Conservation (phyloP, 2,113 vertebrate species). For the Cryptoleucopteryx plumbea region DNA sequence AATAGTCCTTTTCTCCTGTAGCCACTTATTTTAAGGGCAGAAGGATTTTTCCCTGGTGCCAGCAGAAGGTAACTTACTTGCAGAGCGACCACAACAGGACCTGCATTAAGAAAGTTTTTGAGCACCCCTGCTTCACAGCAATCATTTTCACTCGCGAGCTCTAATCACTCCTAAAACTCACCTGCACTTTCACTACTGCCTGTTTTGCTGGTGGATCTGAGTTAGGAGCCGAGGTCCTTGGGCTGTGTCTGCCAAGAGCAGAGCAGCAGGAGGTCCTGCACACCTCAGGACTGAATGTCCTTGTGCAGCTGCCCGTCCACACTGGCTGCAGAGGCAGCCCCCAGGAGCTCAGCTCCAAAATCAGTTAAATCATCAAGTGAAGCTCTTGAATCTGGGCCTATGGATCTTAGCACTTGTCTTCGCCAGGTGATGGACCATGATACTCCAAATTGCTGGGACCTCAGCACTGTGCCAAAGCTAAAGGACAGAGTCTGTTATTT, state of each 20-base stretch:
- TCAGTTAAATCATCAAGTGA: neutral
- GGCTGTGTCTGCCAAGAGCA: neutral
- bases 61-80: neutral
- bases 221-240: neutral
- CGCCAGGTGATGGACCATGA: neutral
- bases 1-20: neutral
- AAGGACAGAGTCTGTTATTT: neutral
- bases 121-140: neutral
- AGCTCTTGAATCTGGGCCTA: neutral
- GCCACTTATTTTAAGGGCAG: neutral
- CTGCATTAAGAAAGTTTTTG: neutral
- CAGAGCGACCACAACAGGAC: neutral
- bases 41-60: neutral
- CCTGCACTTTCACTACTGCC: neutral
- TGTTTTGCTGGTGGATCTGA: neutral
- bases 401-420: neutral
- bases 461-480: neutral
- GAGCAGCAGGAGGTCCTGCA: neutral
- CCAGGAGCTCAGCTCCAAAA: neutral
- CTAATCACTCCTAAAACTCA: neutral
- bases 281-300: neutral
- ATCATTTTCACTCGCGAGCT: neutral
- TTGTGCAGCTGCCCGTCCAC: neutral
- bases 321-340: neutral
- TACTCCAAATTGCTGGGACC: neutral